phyloP scores from a whole-genome alignment of 2,113 vertebrate genomes.

The Rhinichthys klamathensis region DNA sequence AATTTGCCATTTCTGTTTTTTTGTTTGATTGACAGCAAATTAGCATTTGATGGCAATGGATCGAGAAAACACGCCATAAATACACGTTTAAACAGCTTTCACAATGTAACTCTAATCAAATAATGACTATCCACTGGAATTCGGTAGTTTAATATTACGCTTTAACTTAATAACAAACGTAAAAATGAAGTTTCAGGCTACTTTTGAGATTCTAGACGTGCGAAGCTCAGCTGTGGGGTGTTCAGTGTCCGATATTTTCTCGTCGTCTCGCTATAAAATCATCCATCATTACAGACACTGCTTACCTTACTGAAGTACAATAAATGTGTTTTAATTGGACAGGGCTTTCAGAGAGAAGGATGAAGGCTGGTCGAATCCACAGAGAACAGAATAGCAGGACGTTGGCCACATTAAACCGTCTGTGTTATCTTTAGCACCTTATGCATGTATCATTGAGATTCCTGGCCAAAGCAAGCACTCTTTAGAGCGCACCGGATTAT shows the following conservation, averaged over 20 bases:
- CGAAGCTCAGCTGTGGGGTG: neutral
- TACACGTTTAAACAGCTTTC: neutral
- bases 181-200: neutral
- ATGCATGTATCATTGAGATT: constrained; percentile 60
- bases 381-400: constrained; percentile 77
- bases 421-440: constrained; percentile 83
- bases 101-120: neutral
- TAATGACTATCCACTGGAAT: neutral
- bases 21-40: neutral
- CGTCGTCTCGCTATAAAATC: neutral
- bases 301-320: constrained; percentile 76
- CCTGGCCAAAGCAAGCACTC: constrained; percentile 77
- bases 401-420: constrained; percentile 73
- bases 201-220: neutral
- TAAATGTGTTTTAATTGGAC: constrained; percentile 80
- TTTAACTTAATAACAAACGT: neutral
- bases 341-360: constrained; percentile 74
- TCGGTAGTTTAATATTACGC: neutral
- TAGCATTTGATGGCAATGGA: neutral
- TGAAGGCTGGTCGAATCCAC: constrained; percentile 73
- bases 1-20: constrained; percentile 10
- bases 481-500: constrained; percentile 69
- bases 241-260: neutral
- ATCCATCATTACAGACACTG: constrained; percentile 52
- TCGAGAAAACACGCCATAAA: neutral